A percentile compares a stretch with the other conserved stretches of the same genome.
Conservation (phyloP, 2,113 vertebrate species). For the Pseudorectes ferrugineus region DNA sequence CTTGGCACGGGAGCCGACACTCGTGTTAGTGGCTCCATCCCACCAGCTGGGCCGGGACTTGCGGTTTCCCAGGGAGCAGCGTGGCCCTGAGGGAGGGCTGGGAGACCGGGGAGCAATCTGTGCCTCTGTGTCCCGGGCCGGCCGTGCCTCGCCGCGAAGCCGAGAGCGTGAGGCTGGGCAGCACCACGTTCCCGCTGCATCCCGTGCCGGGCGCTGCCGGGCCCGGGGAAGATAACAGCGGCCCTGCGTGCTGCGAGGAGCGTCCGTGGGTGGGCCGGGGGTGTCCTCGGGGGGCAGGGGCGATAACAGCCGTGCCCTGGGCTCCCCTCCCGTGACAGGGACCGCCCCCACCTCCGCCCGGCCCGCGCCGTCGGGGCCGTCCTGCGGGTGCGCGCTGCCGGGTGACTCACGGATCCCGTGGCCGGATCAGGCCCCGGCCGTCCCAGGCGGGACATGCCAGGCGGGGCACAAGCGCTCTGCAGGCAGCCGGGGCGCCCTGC, state of each 20-base stretch:
- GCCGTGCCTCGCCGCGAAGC: accelerated
- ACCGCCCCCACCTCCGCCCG: accelerated
- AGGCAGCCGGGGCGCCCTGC: accelerated
- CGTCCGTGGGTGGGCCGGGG: accelerated
- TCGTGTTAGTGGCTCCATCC: accelerated
- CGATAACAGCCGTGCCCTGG: background rate
- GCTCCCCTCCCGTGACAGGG: background rate
- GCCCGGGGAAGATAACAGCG: background rate
- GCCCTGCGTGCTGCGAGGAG: background rate
- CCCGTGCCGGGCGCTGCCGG: background rate
- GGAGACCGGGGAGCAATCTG: accelerated
- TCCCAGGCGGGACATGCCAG: background rate
- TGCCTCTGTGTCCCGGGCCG: accelerated
- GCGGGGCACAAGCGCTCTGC: background rate
- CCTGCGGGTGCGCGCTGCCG: background rate
- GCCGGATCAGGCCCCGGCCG: background rate
- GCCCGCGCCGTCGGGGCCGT: background rate
- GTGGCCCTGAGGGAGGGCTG: accelerated
- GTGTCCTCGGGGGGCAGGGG: background rate
- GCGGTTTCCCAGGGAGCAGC: accelerated
- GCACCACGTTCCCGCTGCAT: background rate
- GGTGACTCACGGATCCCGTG: background rate
- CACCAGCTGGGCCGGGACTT: accelerated
- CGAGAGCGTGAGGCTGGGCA: background rate
- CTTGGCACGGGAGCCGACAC: background rate